Evolutionary conservation across 2,888 invertebrate genomes (phyloP).

Genomic region (Rhagonycha lutea): DNA sequence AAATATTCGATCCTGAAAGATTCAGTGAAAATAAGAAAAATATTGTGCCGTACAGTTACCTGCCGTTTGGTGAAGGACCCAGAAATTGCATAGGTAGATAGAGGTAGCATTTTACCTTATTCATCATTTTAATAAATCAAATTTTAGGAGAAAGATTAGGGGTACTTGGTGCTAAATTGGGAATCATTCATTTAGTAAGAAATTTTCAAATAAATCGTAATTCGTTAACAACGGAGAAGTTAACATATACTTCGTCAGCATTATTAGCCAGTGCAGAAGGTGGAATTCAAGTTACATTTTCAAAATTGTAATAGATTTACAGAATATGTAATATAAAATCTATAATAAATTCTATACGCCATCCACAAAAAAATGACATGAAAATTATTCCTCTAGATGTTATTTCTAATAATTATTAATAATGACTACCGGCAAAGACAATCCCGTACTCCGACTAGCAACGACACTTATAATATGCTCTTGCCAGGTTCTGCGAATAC

Average conservation of each 20-base stretch:
- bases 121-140: no score
- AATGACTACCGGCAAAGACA: no score
- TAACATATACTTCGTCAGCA: background rate
- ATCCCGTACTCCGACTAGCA: no score
- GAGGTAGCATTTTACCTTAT: background rate
- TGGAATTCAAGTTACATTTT: background rate
- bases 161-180: background rate
- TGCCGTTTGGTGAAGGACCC: background rate
- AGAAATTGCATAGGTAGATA: background rate
- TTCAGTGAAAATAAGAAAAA: background rate
- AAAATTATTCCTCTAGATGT: no score
- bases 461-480: no score
- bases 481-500: no score
- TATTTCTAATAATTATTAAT: no score
- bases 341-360: no score
- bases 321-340: no score
- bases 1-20: background rate
- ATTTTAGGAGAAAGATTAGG: constrained; percentile 5
- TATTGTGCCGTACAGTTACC: background rate
- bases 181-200: background rate
- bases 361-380: no score
- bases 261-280: background rate
- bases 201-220: background rate
- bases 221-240: background rate
- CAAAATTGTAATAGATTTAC: background rate